Evolutionary conservation across 2,888 invertebrate genomes (phyloP).

Genomic region (Acrobasis consociella): DNA sequence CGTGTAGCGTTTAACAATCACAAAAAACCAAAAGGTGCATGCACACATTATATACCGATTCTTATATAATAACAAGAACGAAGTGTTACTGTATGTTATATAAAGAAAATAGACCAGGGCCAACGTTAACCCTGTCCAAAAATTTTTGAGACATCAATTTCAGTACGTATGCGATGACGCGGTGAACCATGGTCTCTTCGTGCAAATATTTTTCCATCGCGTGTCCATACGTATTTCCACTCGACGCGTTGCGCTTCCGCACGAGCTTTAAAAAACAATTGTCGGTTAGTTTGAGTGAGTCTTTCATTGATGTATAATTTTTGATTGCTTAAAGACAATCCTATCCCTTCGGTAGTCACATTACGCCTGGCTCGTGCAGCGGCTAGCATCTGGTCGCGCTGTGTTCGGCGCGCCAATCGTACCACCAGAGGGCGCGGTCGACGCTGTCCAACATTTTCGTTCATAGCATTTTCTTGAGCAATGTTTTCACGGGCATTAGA

Average conservation of each 20-base stretch:
- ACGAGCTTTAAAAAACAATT: slow-evolving; percentile 30
- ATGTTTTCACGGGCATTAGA: not conserved
- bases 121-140: slow-evolving; percentile 12
- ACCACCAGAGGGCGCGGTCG: slow-evolving; percentile 29
- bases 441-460: not conserved
- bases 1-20: too few species aligned
- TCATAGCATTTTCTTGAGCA: not conserved
- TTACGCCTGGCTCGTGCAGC: slow-evolving; percentile 31
- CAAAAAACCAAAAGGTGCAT: too few species aligned
- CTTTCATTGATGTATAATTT: slow-evolving; percentile 33
- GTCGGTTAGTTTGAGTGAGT: slow-evolving; percentile 30
- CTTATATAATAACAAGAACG: slow-evolving; percentile 1
- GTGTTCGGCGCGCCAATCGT: slow-evolving; percentile 28
- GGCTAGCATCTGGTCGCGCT: slow-evolving; percentile 30
- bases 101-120: not conserved
- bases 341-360: slow-evolving; percentile 29
- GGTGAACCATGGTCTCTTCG: slow-evolving; percentile 20
- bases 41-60: not conserved
- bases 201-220: slow-evolving; percentile 17
- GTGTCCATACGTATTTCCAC: slow-evolving; percentile 22
- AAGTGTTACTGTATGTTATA: too few species aligned
- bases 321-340: slow-evolving; percentile 18
- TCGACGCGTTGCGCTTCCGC: slow-evolving; percentile 20
- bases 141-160: slow-evolving; percentile 6
- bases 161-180: slow-evolving; percentile 1